Conservation (phyloP, 1,140 invertebrate species). For the Hycleus cichorii region DNA sequence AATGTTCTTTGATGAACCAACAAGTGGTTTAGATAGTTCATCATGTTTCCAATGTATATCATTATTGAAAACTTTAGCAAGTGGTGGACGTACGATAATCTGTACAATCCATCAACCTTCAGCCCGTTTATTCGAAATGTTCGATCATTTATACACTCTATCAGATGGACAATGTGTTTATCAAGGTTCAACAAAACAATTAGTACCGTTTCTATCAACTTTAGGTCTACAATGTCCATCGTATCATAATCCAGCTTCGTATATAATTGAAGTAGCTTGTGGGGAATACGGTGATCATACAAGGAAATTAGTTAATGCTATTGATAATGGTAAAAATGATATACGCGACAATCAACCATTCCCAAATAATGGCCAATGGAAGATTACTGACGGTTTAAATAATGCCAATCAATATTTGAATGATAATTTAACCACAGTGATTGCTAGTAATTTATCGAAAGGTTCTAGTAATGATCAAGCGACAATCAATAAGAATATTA, state of each 20-base stretch:
- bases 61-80: slow-evolving; percentile 76
- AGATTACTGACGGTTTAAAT: slow-evolving; percentile 54
- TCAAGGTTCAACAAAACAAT: slow-evolving; percentile 72
- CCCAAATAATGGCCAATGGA: slow-evolving; percentile 41
- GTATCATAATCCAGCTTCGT: slow-evolving; percentile 96
- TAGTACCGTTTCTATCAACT: slow-evolving; percentile 81
- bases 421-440: slow-evolving; percentile 39
- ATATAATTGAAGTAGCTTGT: slow-evolving; percentile 91
- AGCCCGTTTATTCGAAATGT: slow-evolving; percentile 93
- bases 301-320: slow-evolving; percentile 66
- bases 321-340: slow-evolving; percentile 72
- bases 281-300: slow-evolving; percentile 92
- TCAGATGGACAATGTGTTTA: slow-evolving; percentile 93
- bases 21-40: slow-evolving; percentile 89
- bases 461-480: background rate
- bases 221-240: slow-evolving; percentile 82
- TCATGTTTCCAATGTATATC: slow-evolving; percentile 92
- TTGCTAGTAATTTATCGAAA: slow-evolving; percentile 63
- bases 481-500: slow-evolving; percentile 14
- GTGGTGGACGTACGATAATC: slow-evolving; percentile 85
- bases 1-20: slow-evolving; percentile 98
- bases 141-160: slow-evolving; percentile 90
- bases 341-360: slow-evolving; percentile 59
- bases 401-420: slow-evolving; percentile 52
- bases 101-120: slow-evolving; percentile 98